Conservation (phyloP, 2,888 invertebrate genomes). For the Lasioglossum calceatum region DNA sequence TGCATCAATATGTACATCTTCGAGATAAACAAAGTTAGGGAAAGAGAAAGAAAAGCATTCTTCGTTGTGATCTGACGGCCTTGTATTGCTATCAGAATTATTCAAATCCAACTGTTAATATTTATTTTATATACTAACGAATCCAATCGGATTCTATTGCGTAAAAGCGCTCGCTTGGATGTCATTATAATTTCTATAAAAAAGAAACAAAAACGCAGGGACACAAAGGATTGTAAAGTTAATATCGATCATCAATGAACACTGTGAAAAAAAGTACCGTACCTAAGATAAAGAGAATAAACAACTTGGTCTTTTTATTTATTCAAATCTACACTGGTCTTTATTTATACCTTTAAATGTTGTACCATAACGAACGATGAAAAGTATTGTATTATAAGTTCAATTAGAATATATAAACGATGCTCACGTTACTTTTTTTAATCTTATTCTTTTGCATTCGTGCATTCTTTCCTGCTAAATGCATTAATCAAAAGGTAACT, state of each 20-base stretch:
- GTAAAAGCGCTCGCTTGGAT: constrained; percentile 26
- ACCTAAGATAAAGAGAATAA: constrained; percentile 74
- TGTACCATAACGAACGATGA: constrained; percentile 17
- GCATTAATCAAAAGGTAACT: constrained; percentile 1
- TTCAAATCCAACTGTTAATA: constrained; percentile 27
- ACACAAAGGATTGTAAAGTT: constrained; percentile 72
- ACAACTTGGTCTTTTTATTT: constrained; percentile 76
- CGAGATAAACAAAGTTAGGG: neutral
- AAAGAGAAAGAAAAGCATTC: constrained; percentile 36
- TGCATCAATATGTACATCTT: constrained; percentile 37
- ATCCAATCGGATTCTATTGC: constrained; percentile 33
- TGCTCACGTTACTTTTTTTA: neutral
- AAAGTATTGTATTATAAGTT: constrained; percentile 19
- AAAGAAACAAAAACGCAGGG: constrained; percentile 45
- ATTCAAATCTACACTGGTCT: constrained; percentile 63
- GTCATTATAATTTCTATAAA: constrained; percentile 47
- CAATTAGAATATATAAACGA: constrained; percentile 13
- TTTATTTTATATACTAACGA: constrained; percentile 55
- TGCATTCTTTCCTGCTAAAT: constrained; percentile 1
- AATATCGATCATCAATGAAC: constrained; percentile 67
- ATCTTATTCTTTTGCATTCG: constrained; percentile 7
- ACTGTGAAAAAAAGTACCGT: constrained; percentile 71
- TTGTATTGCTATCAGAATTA: constrained; percentile 44
- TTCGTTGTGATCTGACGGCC: constrained; percentile 53
- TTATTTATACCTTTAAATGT: constrained; percentile 33